Percentiles rank a stretch among this genome's conserved stretches.
Conservation (phyloP, 2,888 invertebrate genomes). For the Ormyrus rosae region DNA sequence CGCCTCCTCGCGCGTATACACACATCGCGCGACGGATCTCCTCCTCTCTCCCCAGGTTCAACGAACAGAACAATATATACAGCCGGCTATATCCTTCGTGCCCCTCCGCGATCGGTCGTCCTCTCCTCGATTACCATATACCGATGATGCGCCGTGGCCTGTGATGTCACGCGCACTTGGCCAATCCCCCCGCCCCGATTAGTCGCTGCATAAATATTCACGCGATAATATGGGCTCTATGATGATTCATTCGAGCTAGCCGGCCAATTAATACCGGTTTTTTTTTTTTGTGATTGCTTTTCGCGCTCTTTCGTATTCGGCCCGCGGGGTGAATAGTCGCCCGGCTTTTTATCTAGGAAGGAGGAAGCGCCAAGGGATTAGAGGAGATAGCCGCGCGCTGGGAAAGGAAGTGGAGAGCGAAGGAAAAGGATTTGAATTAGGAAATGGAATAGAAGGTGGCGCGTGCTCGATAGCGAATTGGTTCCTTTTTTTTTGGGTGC, state of each 20-base stretch:
- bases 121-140: constrained; percentile 30
- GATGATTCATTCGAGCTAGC: neutral
- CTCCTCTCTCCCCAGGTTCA: constrained; percentile 27
- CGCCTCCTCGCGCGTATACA: neutral
- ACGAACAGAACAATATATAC: constrained; percentile 29
- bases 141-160: neutral
- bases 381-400: neutral
- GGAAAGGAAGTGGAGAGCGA: neutral
- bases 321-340: too few species aligned
- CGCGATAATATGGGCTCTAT: neutral
- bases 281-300: neutral
- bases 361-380: constrained; percentile 39
- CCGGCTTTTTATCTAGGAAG: constrained; percentile 29
- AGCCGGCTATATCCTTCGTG: neutral
- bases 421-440: neutral
- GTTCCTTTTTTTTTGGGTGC: too few species aligned
- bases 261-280: constrained; percentile 47
- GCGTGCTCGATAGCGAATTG: too few species aligned
- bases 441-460: neutral
- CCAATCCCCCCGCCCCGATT: constrained; percentile 43
- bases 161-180: neutral
- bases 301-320: neutral
- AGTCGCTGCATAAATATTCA: constrained; percentile 43
- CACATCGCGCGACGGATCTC: neutral
- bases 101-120: neutral